Evolutionary conservation across 2,888 invertebrate species (phyloP), one percentile per base, ranked within the genome.

Genomic region (Timema cristinae): DNA sequence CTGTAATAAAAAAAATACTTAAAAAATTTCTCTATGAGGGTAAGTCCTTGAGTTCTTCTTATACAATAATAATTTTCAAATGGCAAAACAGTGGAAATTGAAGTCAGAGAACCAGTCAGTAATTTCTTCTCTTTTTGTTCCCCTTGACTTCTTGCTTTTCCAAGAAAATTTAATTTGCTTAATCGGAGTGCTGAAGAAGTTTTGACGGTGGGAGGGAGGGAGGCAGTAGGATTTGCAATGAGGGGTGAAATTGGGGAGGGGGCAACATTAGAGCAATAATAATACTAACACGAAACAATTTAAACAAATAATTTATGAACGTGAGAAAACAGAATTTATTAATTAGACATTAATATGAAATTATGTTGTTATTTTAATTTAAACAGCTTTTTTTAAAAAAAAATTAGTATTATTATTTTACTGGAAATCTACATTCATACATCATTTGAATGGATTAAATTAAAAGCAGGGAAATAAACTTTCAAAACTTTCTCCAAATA

Each of bases 151-250:
- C 32, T 32, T 32, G 32, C 32, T 32, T 32, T 32, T 32, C 32
- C 32, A 69, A 71, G 71, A 50, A 73, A 73, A 73, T 71, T 73
- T 73, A 73, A 73, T 73, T 73, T 73, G 73, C 73, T 71, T 73
- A 73, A 73, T 73, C 73, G 73, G n/a, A 48, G 70, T 50, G 66
- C 63, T 63, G 32, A 13, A 51, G 51, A 66, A 70, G 66, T 61
- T 70, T 70, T 66, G 70, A 70, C 66, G 67, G 68, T 11, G 59
- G 69, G 66, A 51, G 66, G n/a, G 51, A 16, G 66, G 50, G 66
- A 32, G 61, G 15, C n/a, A 11, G 69, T 11, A 15, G 13, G 16
- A 59, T 13, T 16, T 7, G 63, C 47, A 10, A 6, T 63, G 7
- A 63, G 6, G 11, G 63, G 16, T 47, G 63, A 13, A 32, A 9